These are phyloP conservation scores for Tinamus major DNA, from an alignment of 2,797 vertebrate species.

Conservation along the genomic window DNA sequence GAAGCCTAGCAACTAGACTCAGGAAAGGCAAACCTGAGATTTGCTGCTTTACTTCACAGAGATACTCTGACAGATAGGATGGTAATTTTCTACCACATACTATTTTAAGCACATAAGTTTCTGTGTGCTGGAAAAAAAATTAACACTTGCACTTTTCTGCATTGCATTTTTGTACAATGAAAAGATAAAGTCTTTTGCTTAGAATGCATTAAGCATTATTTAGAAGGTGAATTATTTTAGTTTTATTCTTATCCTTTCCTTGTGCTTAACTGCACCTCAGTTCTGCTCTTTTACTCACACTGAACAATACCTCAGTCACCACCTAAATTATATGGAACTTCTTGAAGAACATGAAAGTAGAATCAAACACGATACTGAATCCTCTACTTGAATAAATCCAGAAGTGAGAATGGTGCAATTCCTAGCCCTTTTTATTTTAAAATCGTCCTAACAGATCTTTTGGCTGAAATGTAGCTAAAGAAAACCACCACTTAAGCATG, in stretches of 20 bases:
- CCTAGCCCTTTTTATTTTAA: background rate
- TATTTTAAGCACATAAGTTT: background rate
- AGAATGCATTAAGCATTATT: background rate
- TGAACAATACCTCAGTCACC: background rate
- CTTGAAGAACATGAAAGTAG: background rate
- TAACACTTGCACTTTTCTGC: background rate
- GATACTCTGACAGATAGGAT: background rate
- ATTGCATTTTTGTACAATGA: background rate
- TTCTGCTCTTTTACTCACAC: background rate
- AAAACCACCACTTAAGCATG: background rate
- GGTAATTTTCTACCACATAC: background rate
- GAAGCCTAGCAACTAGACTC: background rate
- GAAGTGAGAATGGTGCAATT: background rate
- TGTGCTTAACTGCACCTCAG: background rate
- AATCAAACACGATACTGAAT: background rate
- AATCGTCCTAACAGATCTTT: background rate
- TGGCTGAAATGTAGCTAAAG: background rate
- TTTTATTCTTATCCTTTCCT: background rate
- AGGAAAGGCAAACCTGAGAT: background rate
- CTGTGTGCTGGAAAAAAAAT: conserved; percentile 1
- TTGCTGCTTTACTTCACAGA: background rate
- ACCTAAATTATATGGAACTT: background rate
- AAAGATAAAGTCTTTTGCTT: background rate
- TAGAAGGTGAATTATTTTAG: background rate
- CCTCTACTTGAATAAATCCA: background rate